Percentiles rank a stretch among this genome's conserved stretches.
These are phyloP conservation scores for Pelecanoides urinatrix DNA, from an alignment of 2,113 vertebrate genomes.

Conservation along the genomic window DNA sequence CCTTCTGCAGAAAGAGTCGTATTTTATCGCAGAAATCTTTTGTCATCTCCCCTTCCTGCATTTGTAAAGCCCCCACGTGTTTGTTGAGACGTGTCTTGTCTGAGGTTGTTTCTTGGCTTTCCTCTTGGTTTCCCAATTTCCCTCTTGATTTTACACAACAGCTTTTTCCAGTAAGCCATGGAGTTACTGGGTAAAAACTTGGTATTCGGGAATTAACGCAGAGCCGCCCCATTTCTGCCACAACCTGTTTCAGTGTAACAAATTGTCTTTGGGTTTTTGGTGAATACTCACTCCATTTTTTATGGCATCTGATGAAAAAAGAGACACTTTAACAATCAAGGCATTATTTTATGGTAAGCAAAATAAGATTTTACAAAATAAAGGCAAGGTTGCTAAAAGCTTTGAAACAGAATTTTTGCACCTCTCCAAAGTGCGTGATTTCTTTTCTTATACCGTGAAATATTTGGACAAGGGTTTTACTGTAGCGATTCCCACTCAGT, in stretches of 20 bases:
- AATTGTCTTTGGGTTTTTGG: background rate
- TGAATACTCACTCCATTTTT: background rate
- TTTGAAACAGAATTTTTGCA: background rate
- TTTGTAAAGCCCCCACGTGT: background rate
- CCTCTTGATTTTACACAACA: background rate
- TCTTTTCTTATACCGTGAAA: background rate
- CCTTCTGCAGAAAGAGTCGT: background rate
- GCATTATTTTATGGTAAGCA: background rate
- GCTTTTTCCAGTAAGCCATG: background rate
- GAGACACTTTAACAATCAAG: background rate
- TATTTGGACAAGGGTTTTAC: conserved; percentile 24
- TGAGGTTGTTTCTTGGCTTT: background rate
- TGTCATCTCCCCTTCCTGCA: background rate
- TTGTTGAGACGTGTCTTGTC: background rate
- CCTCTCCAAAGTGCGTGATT: background rate
- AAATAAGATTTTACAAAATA: background rate
- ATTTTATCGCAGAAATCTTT: background rate
- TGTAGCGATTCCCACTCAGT: fast-evolving
- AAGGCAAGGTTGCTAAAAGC: background rate
- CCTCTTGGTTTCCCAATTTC: background rate
- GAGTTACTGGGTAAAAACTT: background rate
- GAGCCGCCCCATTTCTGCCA: background rate
- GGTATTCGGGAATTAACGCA: background rate
- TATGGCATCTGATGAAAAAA: background rate
- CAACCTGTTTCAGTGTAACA: background rate